These are phyloP conservation scores for Suncus etruscus DNA, from an alignment of 2,113 vertebrate genomes.

Conservation along the genomic window DNA sequence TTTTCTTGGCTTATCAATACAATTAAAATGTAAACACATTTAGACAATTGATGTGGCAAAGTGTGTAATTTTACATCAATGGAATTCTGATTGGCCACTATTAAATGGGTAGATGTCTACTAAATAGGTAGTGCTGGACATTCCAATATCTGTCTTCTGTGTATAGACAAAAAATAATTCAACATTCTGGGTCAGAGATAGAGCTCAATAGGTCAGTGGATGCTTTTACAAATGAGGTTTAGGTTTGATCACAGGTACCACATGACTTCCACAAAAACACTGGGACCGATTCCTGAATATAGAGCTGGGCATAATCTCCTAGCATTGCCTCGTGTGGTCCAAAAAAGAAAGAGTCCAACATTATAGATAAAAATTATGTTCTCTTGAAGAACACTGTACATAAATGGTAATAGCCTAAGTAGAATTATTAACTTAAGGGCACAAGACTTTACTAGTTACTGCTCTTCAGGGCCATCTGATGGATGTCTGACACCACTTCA, in stretches of 20 bases:
- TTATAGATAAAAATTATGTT: slow-evolving; percentile 17
- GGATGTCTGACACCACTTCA: no score
- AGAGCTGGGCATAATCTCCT: no score
- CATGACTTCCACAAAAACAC: no score
- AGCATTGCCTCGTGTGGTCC: no score
- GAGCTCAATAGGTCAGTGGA: no score
- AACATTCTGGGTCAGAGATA: no score
- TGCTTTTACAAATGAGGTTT: no score
- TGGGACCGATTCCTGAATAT: no score
- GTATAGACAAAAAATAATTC: no score
- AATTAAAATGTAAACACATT: slow-evolving; percentile 23
- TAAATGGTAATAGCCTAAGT: background rate
- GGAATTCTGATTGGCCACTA: background rate
- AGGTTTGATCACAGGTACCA: no score
- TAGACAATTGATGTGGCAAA: background rate
- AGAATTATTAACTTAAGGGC: background rate
- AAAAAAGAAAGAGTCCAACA: background rate
- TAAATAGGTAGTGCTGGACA: background rate
- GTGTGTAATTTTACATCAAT: slow-evolving; percentile 23
- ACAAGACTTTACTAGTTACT: background rate
- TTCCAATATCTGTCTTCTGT: background rate
- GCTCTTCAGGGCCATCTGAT: background rate
- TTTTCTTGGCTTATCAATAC: background rate
- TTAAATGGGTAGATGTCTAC: background rate
- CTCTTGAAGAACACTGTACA: background rate